Evolutionary conservation across 2,113 vertebrate genomes (phyloP), one percentile per base, ranked within the genome.

Genomic region (Lipophrys pholis): DNA sequence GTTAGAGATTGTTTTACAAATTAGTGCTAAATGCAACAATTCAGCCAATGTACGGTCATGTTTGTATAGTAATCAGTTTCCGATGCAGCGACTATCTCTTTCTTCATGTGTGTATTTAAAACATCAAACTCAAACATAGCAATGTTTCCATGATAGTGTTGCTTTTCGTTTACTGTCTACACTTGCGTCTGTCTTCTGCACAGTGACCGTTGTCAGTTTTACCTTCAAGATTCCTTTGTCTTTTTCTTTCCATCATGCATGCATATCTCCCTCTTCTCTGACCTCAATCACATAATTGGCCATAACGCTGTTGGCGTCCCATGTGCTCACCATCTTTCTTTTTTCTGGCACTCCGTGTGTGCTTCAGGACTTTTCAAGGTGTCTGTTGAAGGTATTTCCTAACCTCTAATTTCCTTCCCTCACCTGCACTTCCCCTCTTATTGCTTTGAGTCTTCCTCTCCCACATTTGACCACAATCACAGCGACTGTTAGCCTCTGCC

Each of bases 221-320:
- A 42, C 11, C 46, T 56, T 43, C 16, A 50, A 69, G 59, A 40
- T 15, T 69, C 69, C 14, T 41, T 38, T 81, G 65, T 74, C 11
- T 68, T 82, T 76, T 71, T 11, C 61, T 79, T 46, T 57, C 21
- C 21, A 30, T 30, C 73, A 81, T 76, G 50, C 61, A 21, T 58
- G 53, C 46, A 63, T 30, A 16, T 46, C 48, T 36, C 62, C 45
- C n/a, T 61, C 30, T 59, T 53, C 2, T 49, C 39, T 81, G 73
- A 82, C 84, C 74, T 81, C 75, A 75, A 69, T 83, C 84, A 65
- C 38, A 0, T 58, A 14, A 38, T 39, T 46, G 65, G 35, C 63
- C 35, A 16, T 59, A 42, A 59, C 43, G 21, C 51, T 42, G 21
- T 69, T 53, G 42, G 63, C 45, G 45, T 57, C 39, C 57, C 5